A percentile compares a stretch with the other conserved stretches of the same genome.
phyloP scores from a whole-genome alignment of 1,140 invertebrate genomes.

The Hestina assimilis region DNA sequence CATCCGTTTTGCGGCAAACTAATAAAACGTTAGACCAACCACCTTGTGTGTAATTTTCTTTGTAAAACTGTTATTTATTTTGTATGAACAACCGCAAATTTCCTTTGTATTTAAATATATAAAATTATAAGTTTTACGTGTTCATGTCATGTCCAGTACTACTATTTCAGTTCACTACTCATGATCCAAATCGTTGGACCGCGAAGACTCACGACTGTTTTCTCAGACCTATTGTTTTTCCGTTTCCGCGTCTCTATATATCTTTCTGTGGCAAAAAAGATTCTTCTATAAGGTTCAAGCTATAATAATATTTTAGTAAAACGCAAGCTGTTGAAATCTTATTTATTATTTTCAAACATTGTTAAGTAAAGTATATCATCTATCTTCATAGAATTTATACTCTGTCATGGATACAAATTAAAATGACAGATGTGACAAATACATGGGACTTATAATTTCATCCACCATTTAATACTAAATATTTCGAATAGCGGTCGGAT shows the following conservation, averaged over 20 bases:
- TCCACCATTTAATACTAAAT: constrained; percentile 49
- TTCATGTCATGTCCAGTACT: neutral
- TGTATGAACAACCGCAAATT: neutral
- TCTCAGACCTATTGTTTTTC: constrained; percentile 19
- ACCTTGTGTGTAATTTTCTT: neutral
- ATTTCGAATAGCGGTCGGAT: constrained; percentile 40
- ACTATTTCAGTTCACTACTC: neutral
- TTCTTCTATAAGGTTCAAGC: neutral
- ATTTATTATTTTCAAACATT: neutral
- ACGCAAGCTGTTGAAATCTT: neutral
- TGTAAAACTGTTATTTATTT: neutral
- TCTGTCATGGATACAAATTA: constrained; percentile 53
- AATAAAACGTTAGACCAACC: neutral
- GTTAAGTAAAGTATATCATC: neutral
- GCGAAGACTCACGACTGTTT: constrained; percentile 27
- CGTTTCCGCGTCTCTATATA: constrained; percentile 56
- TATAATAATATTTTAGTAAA: neutral
- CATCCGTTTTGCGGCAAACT: neutral
- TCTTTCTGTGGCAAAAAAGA: constrained; percentile 20
- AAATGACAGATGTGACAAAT: constrained; percentile 55
- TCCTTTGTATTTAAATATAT: no score
- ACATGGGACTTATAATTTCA: constrained; percentile 52
- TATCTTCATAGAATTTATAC: constrained; percentile 14
- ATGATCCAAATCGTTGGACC: constrained; percentile 41
- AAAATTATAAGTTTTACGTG: no score